phyloP scores from a whole-genome alignment of 2,797 vertebrate species.

The Labeo calbasu region DNA sequence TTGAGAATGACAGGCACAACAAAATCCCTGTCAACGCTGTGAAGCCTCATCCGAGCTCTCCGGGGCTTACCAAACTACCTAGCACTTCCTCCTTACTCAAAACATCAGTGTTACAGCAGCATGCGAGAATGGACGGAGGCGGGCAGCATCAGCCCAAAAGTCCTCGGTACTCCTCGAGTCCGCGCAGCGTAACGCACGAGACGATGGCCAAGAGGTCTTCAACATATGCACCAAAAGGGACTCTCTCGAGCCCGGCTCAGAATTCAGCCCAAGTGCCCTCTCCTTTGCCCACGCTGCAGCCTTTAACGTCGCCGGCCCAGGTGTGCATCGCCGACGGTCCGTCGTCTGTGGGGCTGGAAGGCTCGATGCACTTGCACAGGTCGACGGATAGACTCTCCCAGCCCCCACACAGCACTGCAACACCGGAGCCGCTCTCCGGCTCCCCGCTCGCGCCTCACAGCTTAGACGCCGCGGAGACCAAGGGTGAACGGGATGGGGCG shows the following conservation, averaged over 20 bases:
- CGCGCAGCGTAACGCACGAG: conserved; percentile 84
- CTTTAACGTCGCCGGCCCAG: conserved; percentile 82
- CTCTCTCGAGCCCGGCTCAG: conserved; percentile 83
- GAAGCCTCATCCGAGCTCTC: conserved; percentile 94
- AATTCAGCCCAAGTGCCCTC: conserved; percentile 80
- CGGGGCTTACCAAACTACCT: conserved; percentile 87
- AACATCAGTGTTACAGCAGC: conserved; percentile 88
- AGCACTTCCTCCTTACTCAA: conserved; percentile 92
- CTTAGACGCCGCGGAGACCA: conserved; percentile 64
- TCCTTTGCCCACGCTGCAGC: conserved; percentile 75
- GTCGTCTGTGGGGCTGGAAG: conserved; percentile 71
- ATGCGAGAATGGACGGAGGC: conserved; percentile 79
- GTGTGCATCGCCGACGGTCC: conserved; percentile 77
- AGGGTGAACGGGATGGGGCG: conserved; percentile 77
- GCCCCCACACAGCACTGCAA: conserved; percentile 74
- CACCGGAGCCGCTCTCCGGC: conserved; percentile 74
- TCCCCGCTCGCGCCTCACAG: conserved; percentile 64
- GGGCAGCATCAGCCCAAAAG: conserved; percentile 83
- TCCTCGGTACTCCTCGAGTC: conserved; percentile 86
- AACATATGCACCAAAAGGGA: conserved; percentile 86
- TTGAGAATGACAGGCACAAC: conserved; percentile 90
- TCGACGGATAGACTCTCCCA: conserved; percentile 76
- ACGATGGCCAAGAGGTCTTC: conserved; percentile 84
- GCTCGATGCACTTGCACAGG: conserved; percentile 81
- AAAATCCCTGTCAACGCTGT: conserved; percentile 96